phyloP scores from a whole-genome alignment of 2,888 invertebrate species.

The Oscheius sp. region DNA sequence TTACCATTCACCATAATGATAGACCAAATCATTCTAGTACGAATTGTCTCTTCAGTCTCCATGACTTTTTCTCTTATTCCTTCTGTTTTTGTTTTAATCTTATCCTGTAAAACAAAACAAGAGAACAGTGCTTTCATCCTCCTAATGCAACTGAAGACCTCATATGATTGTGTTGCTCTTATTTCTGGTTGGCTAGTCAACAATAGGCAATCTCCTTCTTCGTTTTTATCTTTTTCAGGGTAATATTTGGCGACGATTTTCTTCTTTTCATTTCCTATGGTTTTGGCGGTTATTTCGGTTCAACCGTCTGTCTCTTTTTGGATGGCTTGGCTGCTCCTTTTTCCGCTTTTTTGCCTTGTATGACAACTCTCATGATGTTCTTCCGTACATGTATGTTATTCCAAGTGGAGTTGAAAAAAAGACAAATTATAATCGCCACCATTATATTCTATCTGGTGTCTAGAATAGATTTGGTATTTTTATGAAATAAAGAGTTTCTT shows the following conservation, averaged over 20 bases:
- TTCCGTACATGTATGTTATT: not conserved
- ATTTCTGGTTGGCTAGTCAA: not conserved
- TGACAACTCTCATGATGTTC: not conserved
- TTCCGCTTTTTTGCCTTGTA: not conserved
- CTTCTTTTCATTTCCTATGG: not conserved
- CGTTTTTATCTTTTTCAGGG: too few relatives aligned
- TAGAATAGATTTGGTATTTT: too few relatives aligned
- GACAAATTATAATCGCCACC: not conserved
- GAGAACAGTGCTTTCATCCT: not conserved
- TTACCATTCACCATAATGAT: too few relatives aligned
- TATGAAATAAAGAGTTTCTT: too few relatives aligned
- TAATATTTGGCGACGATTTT: too few relatives aligned
- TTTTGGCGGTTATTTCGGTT: not conserved
- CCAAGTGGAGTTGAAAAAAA: not conserved
- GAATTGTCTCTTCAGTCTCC: conserved; percentile 39
- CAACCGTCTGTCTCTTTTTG: not conserved
- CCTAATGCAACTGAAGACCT: not conserved
- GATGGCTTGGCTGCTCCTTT: not conserved
- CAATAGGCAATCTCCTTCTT: not conserved
- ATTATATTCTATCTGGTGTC: too few relatives aligned
- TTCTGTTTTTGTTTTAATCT: not conserved
- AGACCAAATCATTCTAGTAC: too few relatives aligned
- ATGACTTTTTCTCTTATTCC: not conserved
- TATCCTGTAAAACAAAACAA: not conserved
- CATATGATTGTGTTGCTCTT: not conserved